Percentiles rank a stretch among this genome's conserved stretches.
Conservation (phyloP, 2,888 invertebrate species). For the Malthinus flaveolus region DNA sequence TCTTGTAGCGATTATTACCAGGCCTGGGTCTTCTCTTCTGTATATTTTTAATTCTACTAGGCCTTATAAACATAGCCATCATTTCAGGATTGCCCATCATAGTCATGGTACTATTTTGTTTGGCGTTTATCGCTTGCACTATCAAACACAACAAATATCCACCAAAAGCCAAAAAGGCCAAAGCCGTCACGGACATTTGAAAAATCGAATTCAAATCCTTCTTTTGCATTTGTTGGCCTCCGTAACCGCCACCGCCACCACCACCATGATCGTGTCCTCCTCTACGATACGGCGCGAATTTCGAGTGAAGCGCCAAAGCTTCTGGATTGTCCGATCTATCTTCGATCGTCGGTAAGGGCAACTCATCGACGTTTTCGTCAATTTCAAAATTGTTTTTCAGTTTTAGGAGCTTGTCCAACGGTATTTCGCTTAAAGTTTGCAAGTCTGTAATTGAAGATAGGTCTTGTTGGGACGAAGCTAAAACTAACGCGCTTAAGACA, state of each 20-base stretch:
- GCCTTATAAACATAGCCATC: constrained; percentile 18
- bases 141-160: constrained; percentile 80
- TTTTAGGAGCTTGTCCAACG: constrained; percentile 69
- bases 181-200: constrained; percentile 74
- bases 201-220: constrained; percentile 68
- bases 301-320: constrained; percentile 42
- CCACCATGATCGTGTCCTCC: constrained; percentile 40
- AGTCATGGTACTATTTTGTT: constrained; percentile 51
- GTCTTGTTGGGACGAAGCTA: constrained; percentile 38
- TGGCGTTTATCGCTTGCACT: constrained; percentile 73
- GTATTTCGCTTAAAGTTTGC: constrained; percentile 67
- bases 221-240: constrained; percentile 54
- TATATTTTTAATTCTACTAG: constrained; percentile 31
- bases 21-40: constrained; percentile 31
- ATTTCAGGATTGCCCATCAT: constrained; percentile 38
- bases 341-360: constrained; percentile 7
- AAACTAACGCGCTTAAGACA: constrained; percentile 1
- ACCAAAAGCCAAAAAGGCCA: constrained; percentile 83
- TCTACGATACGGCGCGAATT: constrained; percentile 40
- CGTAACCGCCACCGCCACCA: constrained; percentile 16
- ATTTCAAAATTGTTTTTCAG: constrained; percentile 58
- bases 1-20: constrained; percentile 20
- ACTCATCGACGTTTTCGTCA: constrained; percentile 13
- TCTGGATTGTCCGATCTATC: constrained; percentile 32
- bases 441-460: constrained; percentile 49